A percentile compares a stretch with the other conserved stretches of the same genome.
phyloP scores from a whole-genome alignment of 1,140 invertebrate genomes.

The Caenorhabditis tropicalis region DNA sequence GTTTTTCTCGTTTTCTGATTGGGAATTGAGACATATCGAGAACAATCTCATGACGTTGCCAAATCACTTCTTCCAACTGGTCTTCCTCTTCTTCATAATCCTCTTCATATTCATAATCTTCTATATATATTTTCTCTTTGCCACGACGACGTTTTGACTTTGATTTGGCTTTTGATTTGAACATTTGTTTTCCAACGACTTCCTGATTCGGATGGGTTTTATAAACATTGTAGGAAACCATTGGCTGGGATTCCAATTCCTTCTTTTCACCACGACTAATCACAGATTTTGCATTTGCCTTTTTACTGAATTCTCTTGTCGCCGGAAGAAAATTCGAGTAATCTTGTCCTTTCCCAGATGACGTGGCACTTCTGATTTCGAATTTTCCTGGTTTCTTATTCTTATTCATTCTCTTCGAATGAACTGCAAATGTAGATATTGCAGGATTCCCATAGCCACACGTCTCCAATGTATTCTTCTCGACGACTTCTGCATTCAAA shows the following conservation, averaged over 20 bases:
- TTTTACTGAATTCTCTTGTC: not conserved
- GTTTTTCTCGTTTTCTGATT: not conserved
- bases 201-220: not conserved
- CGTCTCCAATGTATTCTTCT: not conserved
- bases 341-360: not conserved
- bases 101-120: not conserved
- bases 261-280: not conserved
- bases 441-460: not conserved
- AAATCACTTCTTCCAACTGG: not conserved
- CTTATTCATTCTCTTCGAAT: not conserved
- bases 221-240: constrained; percentile 2
- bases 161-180: not conserved
- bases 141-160: not conserved
- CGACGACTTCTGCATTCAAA: not conserved
- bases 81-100: not conserved
- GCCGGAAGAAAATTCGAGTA: not conserved
- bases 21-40: not conserved
- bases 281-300: not conserved
- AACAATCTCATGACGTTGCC: not conserved
- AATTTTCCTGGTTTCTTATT: not conserved
- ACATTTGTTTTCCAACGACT: not conserved
- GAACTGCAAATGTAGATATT: not conserved
- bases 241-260: not conserved
- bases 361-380: constrained; percentile 22
- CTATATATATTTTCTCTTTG: not conserved